These are phyloP conservation scores for Lacanobia wlatinum DNA, from an alignment of 2,888 invertebrate genomes.

Conservation along the genomic window DNA sequence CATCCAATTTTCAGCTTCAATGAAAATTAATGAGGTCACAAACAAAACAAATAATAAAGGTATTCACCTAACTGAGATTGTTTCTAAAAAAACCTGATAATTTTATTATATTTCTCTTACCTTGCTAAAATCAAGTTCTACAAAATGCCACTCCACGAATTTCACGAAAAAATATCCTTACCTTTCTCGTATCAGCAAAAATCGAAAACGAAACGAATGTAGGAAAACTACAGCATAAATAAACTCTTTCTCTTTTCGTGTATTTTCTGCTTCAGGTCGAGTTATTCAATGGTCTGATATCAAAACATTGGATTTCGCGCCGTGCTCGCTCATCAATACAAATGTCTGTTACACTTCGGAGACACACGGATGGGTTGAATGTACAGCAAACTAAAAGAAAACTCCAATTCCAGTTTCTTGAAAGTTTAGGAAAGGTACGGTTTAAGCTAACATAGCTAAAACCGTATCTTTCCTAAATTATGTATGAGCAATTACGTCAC, in stretches of 20 bases:
- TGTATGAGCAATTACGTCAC: too few relatives aligned
- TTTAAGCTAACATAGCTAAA: too few relatives aligned
- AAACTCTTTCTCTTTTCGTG: slow-evolving; percentile 44
- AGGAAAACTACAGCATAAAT: slow-evolving; percentile 51
- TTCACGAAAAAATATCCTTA: slow-evolving; percentile 19
- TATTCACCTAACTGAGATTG: background rate
- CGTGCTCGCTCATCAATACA: slow-evolving; percentile 69
- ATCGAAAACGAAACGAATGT: slow-evolving; percentile 34
- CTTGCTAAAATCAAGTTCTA: slow-evolving; percentile 8
- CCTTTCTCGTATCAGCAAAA: slow-evolving; percentile 37
- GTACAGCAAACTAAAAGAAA: slow-evolving; percentile 1
- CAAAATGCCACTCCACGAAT: slow-evolving; percentile 14
- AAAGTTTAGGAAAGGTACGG: too few relatives aligned
- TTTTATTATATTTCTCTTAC: slow-evolving; percentile 30
- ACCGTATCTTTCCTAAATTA: too few relatives aligned
- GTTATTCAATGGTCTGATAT: slow-evolving; percentile 66
- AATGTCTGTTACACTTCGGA: slow-evolving; percentile 58
- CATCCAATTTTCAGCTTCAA: slow-evolving; percentile 33
- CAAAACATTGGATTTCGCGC: slow-evolving; percentile 70
- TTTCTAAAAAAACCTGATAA: slow-evolving; percentile 22
- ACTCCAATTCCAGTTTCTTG: too few relatives aligned
- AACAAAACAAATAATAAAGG: slow-evolving; percentile 20
- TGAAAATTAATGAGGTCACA: slow-evolving; percentile 11
- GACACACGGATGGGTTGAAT: slow-evolving; percentile 24
- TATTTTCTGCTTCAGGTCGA: slow-evolving; percentile 50